These are phyloP conservation scores for Anabas testudineus DNA, from an alignment of 2,797 vertebrate genomes.

Conservation along the genomic window DNA sequence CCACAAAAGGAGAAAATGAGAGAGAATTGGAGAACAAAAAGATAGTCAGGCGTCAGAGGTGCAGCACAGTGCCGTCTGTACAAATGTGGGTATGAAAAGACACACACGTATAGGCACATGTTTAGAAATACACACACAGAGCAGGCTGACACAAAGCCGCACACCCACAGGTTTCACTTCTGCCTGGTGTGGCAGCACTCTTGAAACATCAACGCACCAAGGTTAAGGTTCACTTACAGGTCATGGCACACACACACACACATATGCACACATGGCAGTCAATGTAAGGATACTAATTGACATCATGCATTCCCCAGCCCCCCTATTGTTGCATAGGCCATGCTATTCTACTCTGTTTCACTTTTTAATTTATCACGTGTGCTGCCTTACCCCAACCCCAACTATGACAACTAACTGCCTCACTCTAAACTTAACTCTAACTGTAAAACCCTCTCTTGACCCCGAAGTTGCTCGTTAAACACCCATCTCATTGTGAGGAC, in stretches of 20 bases:
- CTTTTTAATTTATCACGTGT: too few relatives aligned
- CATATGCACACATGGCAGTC: constrained; percentile 20
- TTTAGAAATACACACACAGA: constrained; percentile 66
- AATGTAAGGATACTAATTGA: too few relatives aligned
- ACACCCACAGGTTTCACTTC: constrained; percentile 88
- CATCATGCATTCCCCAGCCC: too few relatives aligned
- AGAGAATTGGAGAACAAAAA: constrained; percentile 75
- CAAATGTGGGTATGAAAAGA: constrained; percentile 73
- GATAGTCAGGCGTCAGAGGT: constrained; percentile 71
- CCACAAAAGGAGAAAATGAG: constrained; percentile 79
- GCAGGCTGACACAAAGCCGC: constrained; percentile 77
- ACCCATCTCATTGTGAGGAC: too few relatives aligned
- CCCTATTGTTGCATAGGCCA: too few relatives aligned
- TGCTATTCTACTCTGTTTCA: too few relatives aligned
- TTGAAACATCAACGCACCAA: constrained; percentile 75
- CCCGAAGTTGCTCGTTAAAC: too few relatives aligned
- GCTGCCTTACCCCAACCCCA: too few relatives aligned
- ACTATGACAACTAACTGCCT: too few relatives aligned
- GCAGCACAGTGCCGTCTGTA: constrained; percentile 73
- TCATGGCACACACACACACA: constrained; percentile 63
- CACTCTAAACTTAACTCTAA: too few relatives aligned
- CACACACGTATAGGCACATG: constrained; percentile 58
- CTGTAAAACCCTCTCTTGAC: too few relatives aligned
- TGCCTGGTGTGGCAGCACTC: constrained; percentile 84
- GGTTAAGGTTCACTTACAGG: constrained; percentile 83